Evolutionary conservation across 2,113 vertebrate species (phyloP), one percentile per base, ranked within the genome.

Genomic region (Microcebus murinus): DNA sequence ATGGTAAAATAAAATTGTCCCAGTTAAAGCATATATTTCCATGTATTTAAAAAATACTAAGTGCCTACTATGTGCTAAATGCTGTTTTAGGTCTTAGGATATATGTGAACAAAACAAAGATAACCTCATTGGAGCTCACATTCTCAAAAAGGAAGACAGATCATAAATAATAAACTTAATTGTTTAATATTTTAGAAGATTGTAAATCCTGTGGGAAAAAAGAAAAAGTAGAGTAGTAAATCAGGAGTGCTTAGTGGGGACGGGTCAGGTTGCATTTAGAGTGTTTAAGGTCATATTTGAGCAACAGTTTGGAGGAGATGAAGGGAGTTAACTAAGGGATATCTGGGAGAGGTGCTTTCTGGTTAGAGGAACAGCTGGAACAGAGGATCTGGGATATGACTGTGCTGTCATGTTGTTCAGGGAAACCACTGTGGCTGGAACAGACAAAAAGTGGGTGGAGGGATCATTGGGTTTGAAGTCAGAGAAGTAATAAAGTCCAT

Each of bases 121-220:
- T 74, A 4, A 27, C 34, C 34, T 90, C n/a, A n/a, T 36, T 20
- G 45, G 25, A 63, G 27, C 15, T 76, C n/a, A 63, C 29, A 21
- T 74, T 93, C n/a, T 83, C 50, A 45, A 55, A 55, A 73, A 3
- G 59, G 18, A 14, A 50, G 34, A 50, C 3, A 79, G 42, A 77
- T 42, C n/a, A 39, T 70, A 87, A 50, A 34, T 70, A 79, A 90
- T 59, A 63, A 90, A 80, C 55, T 57, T 68, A 42, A 27, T 82
- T 92, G 34, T 76, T 45, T 73, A 67, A 10, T 87, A 83, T 83
- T 87, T 88, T 71, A 91, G 61, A 84, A 92, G 67, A 71, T 39
- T 63, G 11, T 50, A 79, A 39, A 71, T 63, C 29, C 34, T 82
- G 0, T 63, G 57, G 31, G 13, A 57, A 21, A 81, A 50, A 91